Base-by-base conservation (phyloP, 2,797 vertebrate genomes). In the Discoglossus pictus region DNA sequence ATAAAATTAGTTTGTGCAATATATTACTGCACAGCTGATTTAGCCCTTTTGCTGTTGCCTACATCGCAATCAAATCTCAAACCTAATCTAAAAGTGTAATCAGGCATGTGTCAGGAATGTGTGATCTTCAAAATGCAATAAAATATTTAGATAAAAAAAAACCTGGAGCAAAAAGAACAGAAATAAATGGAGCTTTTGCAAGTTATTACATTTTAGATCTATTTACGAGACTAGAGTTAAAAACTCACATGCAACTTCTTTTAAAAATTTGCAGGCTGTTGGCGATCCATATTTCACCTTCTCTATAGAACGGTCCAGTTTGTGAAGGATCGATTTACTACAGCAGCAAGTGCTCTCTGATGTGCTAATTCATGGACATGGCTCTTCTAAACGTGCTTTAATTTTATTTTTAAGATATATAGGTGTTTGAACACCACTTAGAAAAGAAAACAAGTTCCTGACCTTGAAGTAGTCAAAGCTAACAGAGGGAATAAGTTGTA, bases 401-500 rank as follows among this genome's bases (percentile, higher is more conserved):
- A 17, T 65, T 65, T 65, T 31, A 65, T 44, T 55, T 56, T 23
- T 7, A 55, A 53, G 17, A 53, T 54, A 34, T 36, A 40, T 36
- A 12, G 50, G 53, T 54, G 18, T 65, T 12, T 36, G 42, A 54
- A 51, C 1, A 11, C 7, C 2, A 1, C n/a, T 7, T 13, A 44
- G 10, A 16, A 46, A 52, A 52, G 42, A 51, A 40, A n/a, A 31
- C 27, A 43, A 16, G 4, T 8, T 4, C 8, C 8, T 31, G 15
- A 16, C 61, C 61, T 63, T 63, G 61, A 63, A 35, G 60, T 23
- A 39, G 34, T 62, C 61, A 63, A 52, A 52, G 48, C 38, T 50
- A 64, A 52, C 47, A 51, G 47, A 43, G 27, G 27, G 27, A 64
- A 64, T 64, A 52, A 52, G 48, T 38, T 10, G 61, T 64, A 21